Base-by-base conservation (phyloP, 1,140 invertebrate genomes). In the Drosophila mojavensis region DNA sequence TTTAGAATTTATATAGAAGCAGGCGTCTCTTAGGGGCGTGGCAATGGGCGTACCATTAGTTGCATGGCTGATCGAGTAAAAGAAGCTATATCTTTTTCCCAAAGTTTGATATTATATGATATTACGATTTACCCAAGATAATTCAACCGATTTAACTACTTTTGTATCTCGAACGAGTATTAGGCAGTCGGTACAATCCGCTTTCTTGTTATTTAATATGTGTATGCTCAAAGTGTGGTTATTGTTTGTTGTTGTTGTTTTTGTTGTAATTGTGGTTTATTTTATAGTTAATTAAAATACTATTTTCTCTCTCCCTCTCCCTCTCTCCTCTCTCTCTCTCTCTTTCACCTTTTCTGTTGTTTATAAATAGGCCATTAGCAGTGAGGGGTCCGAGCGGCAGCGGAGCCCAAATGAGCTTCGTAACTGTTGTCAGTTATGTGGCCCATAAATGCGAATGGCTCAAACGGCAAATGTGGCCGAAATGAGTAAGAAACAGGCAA, bases 301-400 rank as follows among this genome's bases (percentile, higher is more conserved):
- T 33, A 33, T 33, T 77, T 36, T 20, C 5, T 33, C 7, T 33
- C 33, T 30, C 3, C 5, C 11, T 6, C 43, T 2, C 15, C 17
- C 4, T 50, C 13, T 33, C 26, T 9, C 17, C 17, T 17, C 17
- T 17, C 17, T 17, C 17, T 17, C 17, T 54, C 5, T 15, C 7
- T 33, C n/a, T 54, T 1, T 33, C 13, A 3, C 30, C 13, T 10
- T 41, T 5, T 33, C 5, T 41, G 10, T 51, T 50, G 13, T 36
- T 60, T 63, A 75, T 85, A 85, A 81, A 78, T 86, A 67, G 82
- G 82, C 75, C 75, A 86, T 75, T 69, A 72, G 74, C 64, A 45
- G 72, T 41, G 55, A 48, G 39, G 20, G 39, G 30, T 13, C n/a
- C 17, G 24, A 36, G 20, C 11, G 30, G 41, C 30, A 30, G 43